Percentiles rank a stretch among this genome's conserved stretches.
phyloP scores from a whole-genome alignment of 2,797 vertebrate genomes.

The Nasua narica region DNA sequence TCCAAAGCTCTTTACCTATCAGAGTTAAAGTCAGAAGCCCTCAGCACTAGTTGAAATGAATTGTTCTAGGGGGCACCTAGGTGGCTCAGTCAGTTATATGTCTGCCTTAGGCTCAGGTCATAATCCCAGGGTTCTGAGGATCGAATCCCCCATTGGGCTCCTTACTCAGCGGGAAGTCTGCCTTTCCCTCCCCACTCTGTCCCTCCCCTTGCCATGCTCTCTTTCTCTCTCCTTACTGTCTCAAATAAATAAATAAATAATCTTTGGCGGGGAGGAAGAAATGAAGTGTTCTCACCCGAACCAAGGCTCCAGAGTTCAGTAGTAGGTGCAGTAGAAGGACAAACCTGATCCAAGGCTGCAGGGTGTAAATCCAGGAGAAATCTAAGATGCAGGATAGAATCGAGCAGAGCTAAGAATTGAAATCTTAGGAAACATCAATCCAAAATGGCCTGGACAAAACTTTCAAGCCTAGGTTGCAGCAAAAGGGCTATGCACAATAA shows the following conservation, averaged over 20 bases:
- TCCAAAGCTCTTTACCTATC: not conserved
- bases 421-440: not conserved
- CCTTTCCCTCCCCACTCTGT: not conserved
- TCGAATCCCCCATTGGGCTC: too few relatives aligned
- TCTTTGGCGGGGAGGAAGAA: not conserved
- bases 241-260: not conserved
- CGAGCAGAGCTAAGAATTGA: not conserved
- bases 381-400: not conserved
- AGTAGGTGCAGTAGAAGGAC: not conserved
- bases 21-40: not conserved
- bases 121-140: too few relatives aligned
- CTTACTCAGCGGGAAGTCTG: not conserved
- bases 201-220: not conserved
- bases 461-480: not conserved
- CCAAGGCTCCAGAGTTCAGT: not conserved
- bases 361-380: not conserved
- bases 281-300: not conserved
- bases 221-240: not conserved
- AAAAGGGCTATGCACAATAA: not conserved
- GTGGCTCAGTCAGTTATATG: too few relatives aligned
- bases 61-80: not conserved
- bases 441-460: not conserved
- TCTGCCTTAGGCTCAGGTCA: too few relatives aligned
- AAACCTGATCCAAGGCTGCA: not conserved
- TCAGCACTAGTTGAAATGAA: not conserved